Percentiles rank a stretch among this genome's conserved stretches.
phyloP scores from a whole-genome alignment of 2,113 vertebrate genomes.

The Dasyprocta punctata region DNA sequence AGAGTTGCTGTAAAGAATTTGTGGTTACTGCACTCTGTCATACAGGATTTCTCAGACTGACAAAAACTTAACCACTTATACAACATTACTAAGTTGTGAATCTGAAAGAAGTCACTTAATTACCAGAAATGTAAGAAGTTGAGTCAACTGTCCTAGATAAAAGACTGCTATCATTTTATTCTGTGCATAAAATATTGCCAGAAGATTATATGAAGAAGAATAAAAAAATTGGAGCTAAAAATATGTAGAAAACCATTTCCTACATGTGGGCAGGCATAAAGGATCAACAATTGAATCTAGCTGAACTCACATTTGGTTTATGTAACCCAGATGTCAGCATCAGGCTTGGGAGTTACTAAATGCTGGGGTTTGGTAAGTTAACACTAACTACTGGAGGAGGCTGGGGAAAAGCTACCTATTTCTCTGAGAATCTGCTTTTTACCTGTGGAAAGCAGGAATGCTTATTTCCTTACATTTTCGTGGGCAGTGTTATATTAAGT shows the following conservation, averaged over 20 bases:
- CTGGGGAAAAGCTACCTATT: not conserved
- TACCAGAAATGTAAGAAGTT: not conserved
- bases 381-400: not conserved
- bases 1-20: not conserved
- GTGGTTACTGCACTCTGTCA: not conserved
- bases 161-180: not conserved
- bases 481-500: not conserved
- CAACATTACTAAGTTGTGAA: not conserved
- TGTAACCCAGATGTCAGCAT: not conserved
- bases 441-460: not conserved
- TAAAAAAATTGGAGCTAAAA: not conserved
- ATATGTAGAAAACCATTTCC: not conserved
- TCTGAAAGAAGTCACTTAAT: conserved; percentile 3
- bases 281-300: not conserved
- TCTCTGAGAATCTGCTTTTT: conserved; percentile 25
- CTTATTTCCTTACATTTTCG: not conserved
- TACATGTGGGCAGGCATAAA: not conserved
- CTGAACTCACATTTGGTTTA: not conserved
- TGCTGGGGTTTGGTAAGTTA: not conserved
- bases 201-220: not conserved
- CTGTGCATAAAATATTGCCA: not conserved
- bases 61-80: not conserved
- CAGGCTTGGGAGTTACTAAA: not conserved
- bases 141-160: not conserved
- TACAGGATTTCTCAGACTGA: not conserved